Conservation (phyloP, 2,888 invertebrate species). For the Panzeria rudis region DNA sequence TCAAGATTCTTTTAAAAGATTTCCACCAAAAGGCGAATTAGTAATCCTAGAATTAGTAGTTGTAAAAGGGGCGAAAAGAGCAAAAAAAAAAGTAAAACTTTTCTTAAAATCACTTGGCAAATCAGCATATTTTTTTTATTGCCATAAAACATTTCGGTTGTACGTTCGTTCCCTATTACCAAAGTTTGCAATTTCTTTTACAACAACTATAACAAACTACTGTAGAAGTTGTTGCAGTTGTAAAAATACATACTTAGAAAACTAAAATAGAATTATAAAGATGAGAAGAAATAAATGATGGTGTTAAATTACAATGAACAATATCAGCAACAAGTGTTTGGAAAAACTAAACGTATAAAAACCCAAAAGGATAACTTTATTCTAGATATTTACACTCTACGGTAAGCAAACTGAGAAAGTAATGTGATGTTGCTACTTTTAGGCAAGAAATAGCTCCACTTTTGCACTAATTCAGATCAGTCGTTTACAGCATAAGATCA, state of each 20-base stretch:
- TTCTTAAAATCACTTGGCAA: constrained; percentile 58
- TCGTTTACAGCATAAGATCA: too few relatives aligned
- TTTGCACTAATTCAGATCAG: too few relatives aligned
- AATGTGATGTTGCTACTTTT: neutral
- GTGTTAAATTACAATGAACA: constrained; percentile 67
- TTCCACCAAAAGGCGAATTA: constrained; percentile 25
- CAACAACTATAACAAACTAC: constrained; percentile 43
- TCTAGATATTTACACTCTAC: neutral
- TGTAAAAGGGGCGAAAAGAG: constrained; percentile 10
- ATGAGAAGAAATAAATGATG: constrained; percentile 63
- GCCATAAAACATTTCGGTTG: constrained; percentile 62
- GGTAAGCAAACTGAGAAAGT: neutral
- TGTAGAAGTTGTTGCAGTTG: constrained; percentile 58
- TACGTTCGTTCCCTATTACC: constrained; percentile 41
- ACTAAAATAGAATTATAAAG: constrained; percentile 35
- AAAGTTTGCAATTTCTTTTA: constrained; percentile 34
- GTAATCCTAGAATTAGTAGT: constrained; percentile 28
- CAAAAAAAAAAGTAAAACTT: constrained; percentile 17
- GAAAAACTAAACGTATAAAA: neutral
- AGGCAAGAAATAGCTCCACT: too few relatives aligned
- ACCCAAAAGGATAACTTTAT: constrained; percentile 8
- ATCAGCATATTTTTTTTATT: constrained; percentile 54
- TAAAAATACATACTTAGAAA: constrained; percentile 19
- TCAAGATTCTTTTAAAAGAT: constrained; percentile 50
- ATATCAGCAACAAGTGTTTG: constrained; percentile 69